Base-by-base conservation (phyloP, 2,888 invertebrate species). In the Coleophora deauratella region DNA sequence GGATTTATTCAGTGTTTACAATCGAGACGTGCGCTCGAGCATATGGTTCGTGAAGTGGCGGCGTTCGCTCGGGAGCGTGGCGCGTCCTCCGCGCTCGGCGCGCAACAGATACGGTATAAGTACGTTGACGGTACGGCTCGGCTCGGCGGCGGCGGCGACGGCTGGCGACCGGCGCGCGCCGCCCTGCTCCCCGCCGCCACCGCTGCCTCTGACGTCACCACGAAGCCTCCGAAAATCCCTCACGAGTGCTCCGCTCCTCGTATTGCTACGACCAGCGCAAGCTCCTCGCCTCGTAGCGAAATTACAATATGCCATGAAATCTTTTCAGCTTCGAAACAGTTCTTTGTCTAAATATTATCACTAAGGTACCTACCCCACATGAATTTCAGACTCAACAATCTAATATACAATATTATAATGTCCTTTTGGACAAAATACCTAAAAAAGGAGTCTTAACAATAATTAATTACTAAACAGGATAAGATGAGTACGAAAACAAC, bases 11-110 rank as follows among this genome's bases (percentile, higher is more conserved):
- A 21, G 21, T 21, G 31, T 31, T 31, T 31, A 31, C 31, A 31
- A 11, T 31, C n/a, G 31, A 4, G n/a, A 9, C 28, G 31, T 11
- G 31, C 31, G 31, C 21, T 21, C 21, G 21, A 21, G 38, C 15
- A 39, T 39, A 12, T 6, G 21, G 21, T 21, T 4, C 21, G 21
- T 21, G 21, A 21, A 21, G 21, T 3, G 27, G 9, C 13, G 30
- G 6, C 30, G 28, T 27, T 14, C 35, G 35, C 42, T 35, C 27
- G 35, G 11, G n/a, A 39, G 41, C 52, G 55, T 48, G 55, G 65
- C 69, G 75, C 81, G 75, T 68, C 66, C 63, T 67, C 71, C 72
- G 76, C 76, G 76, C 68, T 68, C 77, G 66, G 70, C 74, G 81
- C 75, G 80, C 78, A 75, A 75, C 78, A 78, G 79, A 72, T 76